phyloP scores from a whole-genome alignment of 2,113 vertebrate species.

The Hyperoodon ampullatus region DNA sequence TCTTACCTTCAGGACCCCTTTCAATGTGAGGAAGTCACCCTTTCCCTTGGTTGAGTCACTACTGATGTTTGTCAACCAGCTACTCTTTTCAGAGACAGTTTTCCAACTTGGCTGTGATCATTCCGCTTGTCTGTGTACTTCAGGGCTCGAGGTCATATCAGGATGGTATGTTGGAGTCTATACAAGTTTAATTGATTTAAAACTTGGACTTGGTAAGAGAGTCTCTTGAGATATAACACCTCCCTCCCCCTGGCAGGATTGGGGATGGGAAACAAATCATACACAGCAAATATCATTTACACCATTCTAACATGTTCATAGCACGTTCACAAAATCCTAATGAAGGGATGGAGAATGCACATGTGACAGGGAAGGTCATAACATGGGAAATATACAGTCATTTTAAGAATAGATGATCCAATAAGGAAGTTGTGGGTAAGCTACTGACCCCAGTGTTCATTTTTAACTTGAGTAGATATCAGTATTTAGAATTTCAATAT shows the following conservation, averaged over 20 bases:
- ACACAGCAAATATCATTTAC: conserved; percentile 76
- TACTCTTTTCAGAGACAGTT: conserved; percentile 32
- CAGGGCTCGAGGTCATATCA: conserved; percentile 68
- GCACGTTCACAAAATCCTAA: conserved; percentile 51
- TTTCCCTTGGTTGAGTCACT: background rate
- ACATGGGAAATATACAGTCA: background rate
- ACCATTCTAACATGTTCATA: conserved; percentile 63
- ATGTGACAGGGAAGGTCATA: background rate
- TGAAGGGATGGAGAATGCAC: background rate
- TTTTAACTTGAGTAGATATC: conserved; percentile 11
- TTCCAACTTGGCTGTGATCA: conserved; percentile 24
- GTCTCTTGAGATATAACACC: conserved; percentile 72
- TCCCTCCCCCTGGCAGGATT: conserved; percentile 56
- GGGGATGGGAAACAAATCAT: conserved; percentile 59
- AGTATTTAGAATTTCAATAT: conserved; percentile 39
- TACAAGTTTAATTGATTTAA: conserved; percentile 74
- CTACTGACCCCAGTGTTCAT: background rate
- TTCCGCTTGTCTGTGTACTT: conserved; percentile 45
- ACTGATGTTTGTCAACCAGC: background rate
- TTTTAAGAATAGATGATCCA: background rate
- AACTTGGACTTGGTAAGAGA: conserved; percentile 74
- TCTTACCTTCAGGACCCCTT: conserved; percentile 13
- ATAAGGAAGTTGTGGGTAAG: background rate
- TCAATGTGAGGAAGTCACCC: background rate
- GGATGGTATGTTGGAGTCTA: conserved; percentile 70